Evolutionary conservation across 2,113 vertebrate genomes (phyloP), one percentile per base, ranked within the genome.

Genomic region (Scalopus aquaticus): DNA sequence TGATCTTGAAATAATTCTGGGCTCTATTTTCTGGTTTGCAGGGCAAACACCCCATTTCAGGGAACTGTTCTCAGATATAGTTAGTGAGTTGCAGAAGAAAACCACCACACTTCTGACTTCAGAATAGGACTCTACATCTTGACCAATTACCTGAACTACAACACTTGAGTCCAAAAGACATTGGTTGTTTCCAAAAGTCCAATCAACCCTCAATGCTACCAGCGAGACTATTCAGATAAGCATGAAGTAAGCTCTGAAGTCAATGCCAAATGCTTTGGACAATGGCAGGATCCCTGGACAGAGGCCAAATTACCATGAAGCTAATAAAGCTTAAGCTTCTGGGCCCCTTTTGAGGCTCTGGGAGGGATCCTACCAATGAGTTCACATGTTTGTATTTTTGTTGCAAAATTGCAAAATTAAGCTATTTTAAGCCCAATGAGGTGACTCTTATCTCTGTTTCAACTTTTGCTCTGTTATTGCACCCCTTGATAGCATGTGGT

Each of bases 171-270:
- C 92, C 87, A 87, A 90, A 87, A 92, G 56, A 86, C 62, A 81
- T 86, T 74, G 44, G 46, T 77, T 95, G 44, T 76, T 96, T 96
- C 90, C 87, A 42, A 86, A 96, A 96, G 79, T 70, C 80, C 62
- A 93, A 82, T 80, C 88, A 91, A 70, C 54, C 73, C 92, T 95
- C 67, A 91, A 56, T 69, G 87, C 83, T 96, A 91, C 93, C 76
- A 85, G 93, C 58, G 51, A 94, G 90, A 84, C 90, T 88, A 77
- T 93, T 95, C 76, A 95, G 92, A 92, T 69, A 85, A 20, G 37
- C 92, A 69, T 85, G 88, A 95, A 92, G 87, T 83, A 76, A 79
- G 65, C 80, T 88, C 80, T 85, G 91, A 96, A 92, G 93, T 92
- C 60, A 93, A 16, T 95, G 97, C 92, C 95, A 94, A 92, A 81